Base-by-base conservation (phyloP, 1,140 invertebrate species). In the Cephus cinctus region DNA sequence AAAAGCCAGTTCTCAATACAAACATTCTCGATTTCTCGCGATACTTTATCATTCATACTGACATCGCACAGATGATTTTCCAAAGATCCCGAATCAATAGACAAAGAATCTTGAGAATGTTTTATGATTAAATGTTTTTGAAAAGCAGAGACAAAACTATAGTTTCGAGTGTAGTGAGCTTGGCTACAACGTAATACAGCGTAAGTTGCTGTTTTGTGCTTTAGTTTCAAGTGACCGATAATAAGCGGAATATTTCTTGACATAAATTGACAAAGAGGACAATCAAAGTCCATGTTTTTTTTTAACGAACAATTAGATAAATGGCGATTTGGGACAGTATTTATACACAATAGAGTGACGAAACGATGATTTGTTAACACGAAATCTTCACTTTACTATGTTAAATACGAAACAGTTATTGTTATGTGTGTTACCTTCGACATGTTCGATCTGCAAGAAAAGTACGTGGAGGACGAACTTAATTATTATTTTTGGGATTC, bases 191-290 rank as follows among this genome's bases (percentile, higher is more conserved):
- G 39, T 41, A 41, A 25, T 3, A 41, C 22, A 2, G 39, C 39
- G 12, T 41, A 41, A 25, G 39, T 41, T 6, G 5, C 21, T 25
- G 39, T n/a, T 16, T 3, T 25, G 22, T 41, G 39, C 22, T 25
- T 41, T 14, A 41, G 19, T 41, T 41, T 41, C 19, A 41, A 20
- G 39, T 41, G 39, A 25, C 39, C 39, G 21, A 41, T 41, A 2
- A 41, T 25, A 25, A 22, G 39, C 12, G 20, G 39, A 41, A 23
- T 25, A 41, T 4, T 25, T 23, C 30, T 41, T 19, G 39, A 25
- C n/a, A 25, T 11, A 12, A 41, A 41, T 25, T 23, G 21, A 25
- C 39, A 41, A 5, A 41, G 39, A 25, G 39, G 39, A 18, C 39
- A 41, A 4, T 22, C 22, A 25, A 25, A 41, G 18, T 41, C 39